A percentile compares a stretch with the other conserved stretches of the same genome.
phyloP scores from a whole-genome alignment of 2,797 vertebrate genomes.

The Orestias chungarensis region DNA sequence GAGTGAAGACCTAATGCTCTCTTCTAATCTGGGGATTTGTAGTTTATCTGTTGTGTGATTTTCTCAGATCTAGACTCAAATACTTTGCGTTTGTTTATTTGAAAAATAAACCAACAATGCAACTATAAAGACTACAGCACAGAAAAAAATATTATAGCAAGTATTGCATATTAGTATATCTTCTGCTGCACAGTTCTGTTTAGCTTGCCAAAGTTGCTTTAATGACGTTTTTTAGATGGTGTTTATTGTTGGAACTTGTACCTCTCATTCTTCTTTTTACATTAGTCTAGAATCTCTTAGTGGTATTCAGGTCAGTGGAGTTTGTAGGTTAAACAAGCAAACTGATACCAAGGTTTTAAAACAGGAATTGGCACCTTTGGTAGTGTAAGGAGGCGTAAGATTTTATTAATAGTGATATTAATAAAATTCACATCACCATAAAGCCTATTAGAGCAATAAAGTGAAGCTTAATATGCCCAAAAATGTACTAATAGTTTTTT shows the following conservation, averaged over 20 bases:
- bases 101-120: conserved; percentile 6
- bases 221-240: not conserved
- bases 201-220: not conserved
- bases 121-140: conserved; percentile 3
- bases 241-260: not conserved
- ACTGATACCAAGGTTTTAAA: not conserved
- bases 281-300: not conserved
- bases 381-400: not conserved
- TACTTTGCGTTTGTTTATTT: not conserved
- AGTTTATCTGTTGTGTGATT: conserved; percentile 1
- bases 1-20: conserved; percentile 30
- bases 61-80: not conserved
- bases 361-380: not conserved
- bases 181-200: conserved; percentile 13
- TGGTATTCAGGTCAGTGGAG: not conserved
- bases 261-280: not conserved
- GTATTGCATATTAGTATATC: conserved; percentile 5
- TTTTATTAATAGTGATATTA: too few species aligned
- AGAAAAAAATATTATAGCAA: conserved; percentile 3
- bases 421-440: not conserved
- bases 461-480: not conserved
- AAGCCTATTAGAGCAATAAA: not conserved
- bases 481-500: not conserved
- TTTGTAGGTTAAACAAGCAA: not conserved
- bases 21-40: conserved; percentile 11